These are phyloP conservation scores for Podarcis lilfordi DNA, from an alignment of 2,797 vertebrate genomes.

Conservation along the genomic window DNA sequence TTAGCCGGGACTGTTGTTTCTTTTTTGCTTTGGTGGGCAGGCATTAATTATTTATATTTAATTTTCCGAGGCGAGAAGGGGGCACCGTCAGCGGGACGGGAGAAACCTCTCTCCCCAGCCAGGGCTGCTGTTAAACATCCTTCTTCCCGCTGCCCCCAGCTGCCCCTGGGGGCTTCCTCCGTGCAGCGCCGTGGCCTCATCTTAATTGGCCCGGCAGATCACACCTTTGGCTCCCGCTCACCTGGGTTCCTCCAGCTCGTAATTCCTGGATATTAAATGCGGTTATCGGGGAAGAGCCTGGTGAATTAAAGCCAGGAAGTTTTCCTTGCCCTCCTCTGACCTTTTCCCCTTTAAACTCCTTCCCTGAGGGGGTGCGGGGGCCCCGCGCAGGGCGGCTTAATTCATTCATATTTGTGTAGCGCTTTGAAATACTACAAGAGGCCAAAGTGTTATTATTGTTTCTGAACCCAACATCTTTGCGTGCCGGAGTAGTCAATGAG, in stretches of 20 bases:
- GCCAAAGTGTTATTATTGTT: constrained; percentile 28
- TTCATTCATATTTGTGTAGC: not conserved
- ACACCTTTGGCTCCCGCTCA: constrained; percentile 52
- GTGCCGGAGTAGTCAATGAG: not conserved
- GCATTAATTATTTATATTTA: constrained; percentile 79
- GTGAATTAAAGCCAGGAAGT: constrained; percentile 63
- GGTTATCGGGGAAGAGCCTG: constrained; percentile 59
- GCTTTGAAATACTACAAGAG: not conserved
- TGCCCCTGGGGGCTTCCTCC: constrained; percentile 52
- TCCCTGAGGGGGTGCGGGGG: accelerated
- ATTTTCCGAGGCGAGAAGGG: constrained; percentile 68
- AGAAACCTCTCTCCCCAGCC: constrained; percentile 57
- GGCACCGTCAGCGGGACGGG: constrained; percentile 38
- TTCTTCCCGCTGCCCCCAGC: constrained; percentile 66
- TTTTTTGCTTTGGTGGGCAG: constrained; percentile 68
- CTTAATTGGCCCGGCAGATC: constrained; percentile 64
- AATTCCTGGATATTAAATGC: constrained; percentile 74
- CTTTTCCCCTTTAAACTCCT: constrained; percentile 21
- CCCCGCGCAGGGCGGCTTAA: not conserved
- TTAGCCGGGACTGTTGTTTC: constrained; percentile 70
- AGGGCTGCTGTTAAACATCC: constrained; percentile 61
- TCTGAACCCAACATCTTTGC: not conserved
- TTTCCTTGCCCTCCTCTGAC: constrained; percentile 39
- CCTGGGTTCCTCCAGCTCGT: constrained; percentile 37
- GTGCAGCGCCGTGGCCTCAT: constrained; percentile 51